Conservation (phyloP, 2,797 vertebrate species). For the Tenualosa ilisha region DNA sequence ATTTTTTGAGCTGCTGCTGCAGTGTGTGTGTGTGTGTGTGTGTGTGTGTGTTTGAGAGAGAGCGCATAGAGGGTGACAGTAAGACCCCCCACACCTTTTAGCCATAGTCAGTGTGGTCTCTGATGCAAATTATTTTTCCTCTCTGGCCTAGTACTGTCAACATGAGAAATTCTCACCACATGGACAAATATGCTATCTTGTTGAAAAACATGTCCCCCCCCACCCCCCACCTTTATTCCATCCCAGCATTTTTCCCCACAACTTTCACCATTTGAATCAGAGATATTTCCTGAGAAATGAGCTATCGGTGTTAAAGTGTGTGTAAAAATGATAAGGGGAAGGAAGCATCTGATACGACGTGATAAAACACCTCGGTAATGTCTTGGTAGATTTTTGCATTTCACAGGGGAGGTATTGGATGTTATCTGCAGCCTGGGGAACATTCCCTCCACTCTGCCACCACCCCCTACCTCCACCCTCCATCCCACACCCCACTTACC, state of each 20-base stretch:
- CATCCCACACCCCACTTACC: not conserved
- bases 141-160: constrained; percentile 8
- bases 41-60: not conserved
- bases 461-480: constrained; percentile 29
- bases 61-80: not conserved
- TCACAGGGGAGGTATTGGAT: constrained; percentile 67
- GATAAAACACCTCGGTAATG: constrained; percentile 76
- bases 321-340: constrained; percentile 75
- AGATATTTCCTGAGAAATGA: constrained; percentile 69
- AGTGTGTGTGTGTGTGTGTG: not conserved
- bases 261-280: constrained; percentile 64
- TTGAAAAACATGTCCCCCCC: constrained; percentile 40
- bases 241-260: constrained; percentile 25
- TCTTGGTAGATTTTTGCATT: constrained; percentile 74
- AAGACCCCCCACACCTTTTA: not conserved
- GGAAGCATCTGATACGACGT: constrained; percentile 71
- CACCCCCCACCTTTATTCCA: not conserved
- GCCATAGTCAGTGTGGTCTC: not conserved
- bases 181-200: constrained; percentile 1
- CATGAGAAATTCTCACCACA: constrained; percentile 7
- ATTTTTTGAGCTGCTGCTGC: too few relatives aligned
- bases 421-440: constrained; percentile 73
- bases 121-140: not conserved
- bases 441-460: constrained; percentile 53
- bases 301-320: constrained; percentile 73